Percentiles rank a stretch among this genome's conserved stretches.
Conservation (phyloP, 2,113 vertebrate species). For the Falco punctatus region DNA sequence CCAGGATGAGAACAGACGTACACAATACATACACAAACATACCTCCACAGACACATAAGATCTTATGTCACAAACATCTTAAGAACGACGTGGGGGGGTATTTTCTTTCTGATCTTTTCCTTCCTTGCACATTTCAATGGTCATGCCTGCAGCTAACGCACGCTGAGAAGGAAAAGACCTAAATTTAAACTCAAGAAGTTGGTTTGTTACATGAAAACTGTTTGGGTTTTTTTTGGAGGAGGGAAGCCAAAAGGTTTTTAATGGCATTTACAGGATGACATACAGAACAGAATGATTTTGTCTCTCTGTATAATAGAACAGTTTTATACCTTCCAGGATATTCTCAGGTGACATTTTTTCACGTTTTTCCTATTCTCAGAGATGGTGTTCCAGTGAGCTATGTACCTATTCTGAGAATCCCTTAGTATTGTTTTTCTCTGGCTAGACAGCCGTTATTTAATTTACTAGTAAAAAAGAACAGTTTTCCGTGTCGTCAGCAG, state of each 20-base stretch:
- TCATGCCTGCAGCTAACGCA: neutral
- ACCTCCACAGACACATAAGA: neutral
- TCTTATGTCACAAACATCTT: neutral
- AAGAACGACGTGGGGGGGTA: neutral
- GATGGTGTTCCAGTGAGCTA: neutral
- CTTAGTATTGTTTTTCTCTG: neutral
- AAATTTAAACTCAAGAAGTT: neutral
- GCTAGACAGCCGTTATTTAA: neutral
- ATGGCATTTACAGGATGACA: neutral
- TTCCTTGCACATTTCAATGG: neutral
- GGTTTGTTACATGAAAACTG: neutral
- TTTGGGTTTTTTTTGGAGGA: neutral
- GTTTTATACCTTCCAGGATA: neutral
- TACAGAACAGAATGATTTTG: neutral
- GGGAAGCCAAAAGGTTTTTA: neutral
- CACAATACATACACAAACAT: neutral
- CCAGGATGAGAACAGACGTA: neutral
- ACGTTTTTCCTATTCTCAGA: neutral
- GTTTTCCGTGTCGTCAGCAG: neutral
- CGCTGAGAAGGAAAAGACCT: neutral
- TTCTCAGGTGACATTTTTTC: neutral
- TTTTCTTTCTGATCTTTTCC: neutral
- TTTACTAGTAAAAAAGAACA: neutral
- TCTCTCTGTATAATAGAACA: neutral
- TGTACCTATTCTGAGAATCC: neutral